These are phyloP conservation scores for Bolinopsis microptera DNA, from an alignment of 37 sponge, comb jelly and placozoan species.

Conservation along the genomic window DNA sequence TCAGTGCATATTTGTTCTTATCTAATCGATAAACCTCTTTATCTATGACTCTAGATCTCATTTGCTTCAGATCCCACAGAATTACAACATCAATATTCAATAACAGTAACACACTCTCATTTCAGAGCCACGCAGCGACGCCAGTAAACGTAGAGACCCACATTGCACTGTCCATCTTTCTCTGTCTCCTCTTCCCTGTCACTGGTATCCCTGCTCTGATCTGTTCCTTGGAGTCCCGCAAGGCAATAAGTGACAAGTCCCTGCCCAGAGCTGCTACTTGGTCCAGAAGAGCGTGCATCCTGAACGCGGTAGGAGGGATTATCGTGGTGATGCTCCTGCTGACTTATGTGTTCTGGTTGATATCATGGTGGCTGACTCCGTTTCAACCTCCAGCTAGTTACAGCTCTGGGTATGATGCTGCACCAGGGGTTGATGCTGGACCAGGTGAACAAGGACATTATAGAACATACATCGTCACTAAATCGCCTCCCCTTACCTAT, in stretches of 20 bases:
- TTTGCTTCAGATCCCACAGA: too few relatives aligned
- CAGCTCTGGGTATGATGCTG: not conserved
- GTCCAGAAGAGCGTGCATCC: not conserved
- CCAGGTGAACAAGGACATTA: not conserved
- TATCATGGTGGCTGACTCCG: constrained; percentile 44
- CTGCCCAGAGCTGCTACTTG: not conserved
- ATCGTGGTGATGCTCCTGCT: not conserved
- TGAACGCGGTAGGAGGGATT: not conserved
- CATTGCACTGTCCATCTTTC: not conserved
- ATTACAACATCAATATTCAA: too few relatives aligned
- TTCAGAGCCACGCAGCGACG: not conserved
- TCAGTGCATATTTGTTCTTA: too few relatives aligned
- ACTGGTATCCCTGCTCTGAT: constrained; percentile 28
- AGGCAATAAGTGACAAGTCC: not conserved
- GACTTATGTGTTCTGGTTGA: not conserved
- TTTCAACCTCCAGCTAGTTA: not conserved
- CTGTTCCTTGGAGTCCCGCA: not conserved
- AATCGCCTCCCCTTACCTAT: constrained; percentile 6
- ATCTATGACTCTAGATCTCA: too few relatives aligned
- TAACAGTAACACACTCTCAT: too few relatives aligned
- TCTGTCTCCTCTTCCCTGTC: not conserved
- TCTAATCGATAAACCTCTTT: too few relatives aligned
- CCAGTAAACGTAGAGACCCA: not conserved
- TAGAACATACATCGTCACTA: not conserved
- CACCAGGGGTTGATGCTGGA: not conserved